These are phyloP conservation scores for Tachina lurida DNA, from an alignment of 2,888 invertebrate species.

Conservation along the genomic window DNA sequence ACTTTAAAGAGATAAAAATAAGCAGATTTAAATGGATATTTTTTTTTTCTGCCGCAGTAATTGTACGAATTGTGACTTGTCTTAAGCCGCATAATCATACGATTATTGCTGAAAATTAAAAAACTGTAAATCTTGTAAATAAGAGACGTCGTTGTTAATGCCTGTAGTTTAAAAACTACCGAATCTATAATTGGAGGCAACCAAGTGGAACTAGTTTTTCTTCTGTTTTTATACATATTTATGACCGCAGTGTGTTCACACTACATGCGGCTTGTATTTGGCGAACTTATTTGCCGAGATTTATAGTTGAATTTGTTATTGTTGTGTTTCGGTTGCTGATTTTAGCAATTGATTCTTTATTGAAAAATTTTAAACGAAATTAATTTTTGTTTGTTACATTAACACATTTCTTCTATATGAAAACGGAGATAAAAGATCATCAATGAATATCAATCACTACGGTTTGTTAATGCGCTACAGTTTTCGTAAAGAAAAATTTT, in stretches of 20 bases:
- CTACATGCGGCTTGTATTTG: slow-evolving; percentile 26
- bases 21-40: slow-evolving; percentile 46
- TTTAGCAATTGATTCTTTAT: slow-evolving; percentile 9
- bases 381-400: slow-evolving; percentile 44
- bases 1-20: slow-evolving; percentile 9
- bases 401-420: slow-evolving; percentile 22
- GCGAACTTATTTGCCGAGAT: slow-evolving; percentile 3
- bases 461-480: not conserved
- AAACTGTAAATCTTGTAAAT: slow-evolving; percentile 56
- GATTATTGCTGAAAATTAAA: slow-evolving; percentile 45
- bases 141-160: slow-evolving; percentile 39
- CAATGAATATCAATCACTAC: not conserved
- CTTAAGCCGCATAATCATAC: slow-evolving; percentile 45
- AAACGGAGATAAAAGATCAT: not conserved
- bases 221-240: slow-evolving; percentile 21
- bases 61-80: slow-evolving; percentile 28
- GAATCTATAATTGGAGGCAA: slow-evolving; percentile 79
- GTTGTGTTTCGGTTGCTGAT: slow-evolving; percentile 1
- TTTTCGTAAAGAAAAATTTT: not conserved
- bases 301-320: slow-evolving; percentile 34
- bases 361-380: slow-evolving; percentile 72
- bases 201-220: slow-evolving; percentile 78
- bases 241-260: slow-evolving; percentile 2
- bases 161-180: slow-evolving; percentile 53
- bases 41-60: slow-evolving; percentile 7